Percentiles rank a stretch among this genome's conserved stretches.
Conservation (phyloP, 2,113 vertebrate genomes). For the Xenopus laevis region DNA sequence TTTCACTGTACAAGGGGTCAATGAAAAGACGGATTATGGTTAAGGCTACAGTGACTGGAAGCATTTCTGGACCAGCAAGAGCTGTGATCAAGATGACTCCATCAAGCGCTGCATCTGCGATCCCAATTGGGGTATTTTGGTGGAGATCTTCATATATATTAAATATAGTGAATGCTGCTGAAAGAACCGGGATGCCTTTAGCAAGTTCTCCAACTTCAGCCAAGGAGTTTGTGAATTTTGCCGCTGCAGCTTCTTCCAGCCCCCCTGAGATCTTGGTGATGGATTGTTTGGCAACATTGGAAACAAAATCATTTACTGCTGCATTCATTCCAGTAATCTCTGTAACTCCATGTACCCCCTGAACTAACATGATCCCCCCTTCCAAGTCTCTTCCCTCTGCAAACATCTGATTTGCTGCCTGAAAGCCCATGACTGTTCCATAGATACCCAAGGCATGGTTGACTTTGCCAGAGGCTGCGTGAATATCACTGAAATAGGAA, state of each 20-base stretch:
- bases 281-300: background rate
- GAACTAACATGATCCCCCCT: slow-evolving; percentile 10
- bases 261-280: background rate
- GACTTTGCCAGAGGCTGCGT: background rate
- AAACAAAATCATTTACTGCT: background rate
- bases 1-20: slow-evolving; percentile 47
- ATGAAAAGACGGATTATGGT: slow-evolving; percentile 39
- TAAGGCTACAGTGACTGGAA: slow-evolving; percentile 44
- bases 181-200: slow-evolving; percentile 39
- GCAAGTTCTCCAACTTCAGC: slow-evolving; percentile 3
- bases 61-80: slow-evolving; percentile 26
- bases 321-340: background rate
- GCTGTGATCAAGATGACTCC: accelerated
- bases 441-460: slow-evolving; percentile 12
- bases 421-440: slow-evolving; percentile 21
- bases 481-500: background rate
- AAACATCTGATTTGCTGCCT: slow-evolving; percentile 11
- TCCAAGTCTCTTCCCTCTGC: slow-evolving; percentile 9
- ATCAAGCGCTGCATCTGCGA: slow-evolving; percentile 36
- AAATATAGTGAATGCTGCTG: slow-evolving; percentile 49
- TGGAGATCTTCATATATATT: slow-evolving; percentile 25
- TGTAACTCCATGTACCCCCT: slow-evolving; percentile 7
- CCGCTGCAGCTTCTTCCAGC: slow-evolving; percentile 23
- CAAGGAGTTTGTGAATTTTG: slow-evolving; percentile 23
- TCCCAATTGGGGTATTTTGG: slow-evolving; percentile 29